These are phyloP conservation scores for Oreortyx pictus DNA, from an alignment of 2,797 vertebrate genomes.

Conservation along the genomic window DNA sequence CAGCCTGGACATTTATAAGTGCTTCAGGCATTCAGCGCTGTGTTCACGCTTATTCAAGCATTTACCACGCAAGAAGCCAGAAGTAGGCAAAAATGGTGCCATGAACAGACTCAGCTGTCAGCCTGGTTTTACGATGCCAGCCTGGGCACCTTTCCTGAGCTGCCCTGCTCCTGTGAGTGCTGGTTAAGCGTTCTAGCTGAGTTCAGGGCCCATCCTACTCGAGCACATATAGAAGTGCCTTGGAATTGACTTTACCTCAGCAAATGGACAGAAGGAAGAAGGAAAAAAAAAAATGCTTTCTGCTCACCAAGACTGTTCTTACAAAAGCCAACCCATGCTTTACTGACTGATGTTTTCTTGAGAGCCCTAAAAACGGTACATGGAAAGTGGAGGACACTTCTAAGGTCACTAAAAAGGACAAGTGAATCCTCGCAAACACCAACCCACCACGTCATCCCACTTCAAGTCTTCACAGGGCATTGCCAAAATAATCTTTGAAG, in stretches of 20 bases:
- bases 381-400: not conserved
- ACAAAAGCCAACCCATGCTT: not conserved
- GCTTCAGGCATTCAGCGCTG: not conserved
- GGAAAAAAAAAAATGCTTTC: not conserved
- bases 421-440: not conserved
- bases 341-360: not conserved
- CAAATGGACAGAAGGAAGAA: not conserved
- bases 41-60: not conserved
- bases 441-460: not conserved
- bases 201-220: not conserved
- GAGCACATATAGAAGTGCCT: not conserved
- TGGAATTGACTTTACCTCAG: not conserved
- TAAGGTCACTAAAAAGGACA: not conserved
- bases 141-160: not conserved
- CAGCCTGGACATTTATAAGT: constrained; percentile 11
- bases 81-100: not conserved
- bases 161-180: not conserved
- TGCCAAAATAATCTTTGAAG: not conserved
- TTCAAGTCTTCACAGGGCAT: not conserved
- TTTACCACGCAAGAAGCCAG: not conserved
- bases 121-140: not conserved
- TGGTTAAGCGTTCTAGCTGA: not conserved
- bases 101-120: not conserved
- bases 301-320: not conserved
- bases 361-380: not conserved